phyloP scores from a whole-genome alignment of 1,140 invertebrate genomes.

The Onthophagus taurus region DNA sequence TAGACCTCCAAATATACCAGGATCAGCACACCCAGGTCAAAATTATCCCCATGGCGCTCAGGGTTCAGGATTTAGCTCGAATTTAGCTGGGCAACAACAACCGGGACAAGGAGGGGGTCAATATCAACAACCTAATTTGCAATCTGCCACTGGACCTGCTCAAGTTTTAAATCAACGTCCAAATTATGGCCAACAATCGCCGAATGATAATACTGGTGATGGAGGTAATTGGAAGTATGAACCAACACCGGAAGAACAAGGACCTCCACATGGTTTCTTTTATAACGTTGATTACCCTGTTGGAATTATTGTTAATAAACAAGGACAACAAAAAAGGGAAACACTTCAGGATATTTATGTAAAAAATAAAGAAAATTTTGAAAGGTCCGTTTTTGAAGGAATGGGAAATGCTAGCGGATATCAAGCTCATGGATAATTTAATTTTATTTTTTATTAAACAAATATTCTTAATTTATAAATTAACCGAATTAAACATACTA shows the following conservation, averaged over 20 bases:
- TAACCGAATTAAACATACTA: too few species aligned
- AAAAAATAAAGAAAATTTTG: slow-evolving; percentile 35
- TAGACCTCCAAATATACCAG: neutral
- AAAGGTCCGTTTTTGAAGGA: slow-evolving; percentile 22
- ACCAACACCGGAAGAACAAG: slow-evolving; percentile 31
- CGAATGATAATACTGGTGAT: slow-evolving; percentile 4
- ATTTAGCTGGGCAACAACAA: slow-evolving; percentile 5
- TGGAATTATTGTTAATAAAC: slow-evolving; percentile 44
- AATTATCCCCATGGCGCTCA: neutral
- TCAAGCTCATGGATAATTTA: slow-evolving; percentile 5
- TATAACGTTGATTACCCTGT: slow-evolving; percentile 56
- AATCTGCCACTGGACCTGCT: neutral
- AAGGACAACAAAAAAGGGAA: slow-evolving; percentile 20
- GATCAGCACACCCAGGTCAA: neutral
- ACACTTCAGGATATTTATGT: slow-evolving; percentile 28
- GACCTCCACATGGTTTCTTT: slow-evolving; percentile 57
- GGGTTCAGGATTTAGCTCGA: neutral
- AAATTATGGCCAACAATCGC: slow-evolving; percentile 1
- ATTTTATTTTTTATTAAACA: too few species aligned
- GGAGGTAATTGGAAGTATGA: slow-evolving; percentile 20
- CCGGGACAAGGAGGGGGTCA: slow-evolving; percentile 7
- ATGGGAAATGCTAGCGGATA: slow-evolving; percentile 7
- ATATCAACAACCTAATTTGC: neutral
- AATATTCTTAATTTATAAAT: too few species aligned
- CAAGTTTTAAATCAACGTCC: neutral